Conservation (phyloP, 2,113 vertebrate species). For the Cacatua alba region DNA sequence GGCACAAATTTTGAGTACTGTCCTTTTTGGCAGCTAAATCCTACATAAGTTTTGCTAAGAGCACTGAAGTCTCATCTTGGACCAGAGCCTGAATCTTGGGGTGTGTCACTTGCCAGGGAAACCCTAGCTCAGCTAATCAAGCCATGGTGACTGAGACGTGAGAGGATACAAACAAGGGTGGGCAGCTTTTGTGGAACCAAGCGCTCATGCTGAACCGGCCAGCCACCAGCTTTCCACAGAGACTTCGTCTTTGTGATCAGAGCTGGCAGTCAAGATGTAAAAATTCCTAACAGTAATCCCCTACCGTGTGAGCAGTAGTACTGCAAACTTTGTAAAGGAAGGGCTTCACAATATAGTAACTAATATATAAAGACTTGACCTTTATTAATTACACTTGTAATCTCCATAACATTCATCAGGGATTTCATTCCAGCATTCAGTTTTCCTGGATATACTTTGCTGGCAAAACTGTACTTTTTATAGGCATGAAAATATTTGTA, state of each 20-base stretch:
- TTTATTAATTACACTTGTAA: background rate
- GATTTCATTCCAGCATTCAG: background rate
- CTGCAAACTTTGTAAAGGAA: background rate
- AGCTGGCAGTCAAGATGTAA: background rate
- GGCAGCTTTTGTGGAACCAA: rapidly evolving
- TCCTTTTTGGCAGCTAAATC: background rate
- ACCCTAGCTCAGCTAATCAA: background rate
- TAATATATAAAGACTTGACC: background rate
- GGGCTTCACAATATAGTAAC: background rate
- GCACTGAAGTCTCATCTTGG: background rate
- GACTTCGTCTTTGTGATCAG: background rate
- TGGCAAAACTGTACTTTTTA: background rate
- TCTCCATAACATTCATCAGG: background rate
- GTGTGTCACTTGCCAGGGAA: background rate
- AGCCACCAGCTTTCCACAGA: background rate
- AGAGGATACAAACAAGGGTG: rapidly evolving
- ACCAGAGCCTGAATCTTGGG: background rate
- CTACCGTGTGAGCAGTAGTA: background rate
- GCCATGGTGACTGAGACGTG: background rate
- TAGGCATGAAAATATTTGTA: background rate
- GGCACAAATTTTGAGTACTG: background rate
- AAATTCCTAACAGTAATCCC: background rate
- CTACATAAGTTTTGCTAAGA: background rate
- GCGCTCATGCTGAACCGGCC: background rate
- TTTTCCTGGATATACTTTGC: background rate